Evolutionary conservation across 1,140 invertebrate species (phyloP).

Genomic region (Gyrodactylus salaris): DNA sequence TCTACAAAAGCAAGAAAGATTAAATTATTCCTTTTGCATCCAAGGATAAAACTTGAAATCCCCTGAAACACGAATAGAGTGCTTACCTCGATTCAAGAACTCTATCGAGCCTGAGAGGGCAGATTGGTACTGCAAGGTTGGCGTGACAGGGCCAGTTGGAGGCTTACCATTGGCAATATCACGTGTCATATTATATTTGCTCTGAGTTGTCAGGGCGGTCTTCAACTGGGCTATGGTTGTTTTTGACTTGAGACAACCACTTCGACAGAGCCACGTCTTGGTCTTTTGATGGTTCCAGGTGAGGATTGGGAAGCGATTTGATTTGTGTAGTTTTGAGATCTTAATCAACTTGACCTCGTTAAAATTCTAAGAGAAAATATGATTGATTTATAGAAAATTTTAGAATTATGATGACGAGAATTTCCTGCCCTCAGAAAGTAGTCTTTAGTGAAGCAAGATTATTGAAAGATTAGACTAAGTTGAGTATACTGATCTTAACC

Average conservation of each 20-base stretch:
- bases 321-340: background rate
- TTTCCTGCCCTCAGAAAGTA: too few species aligned
- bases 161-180: background rate
- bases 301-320: background rate
- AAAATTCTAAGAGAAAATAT: too few species aligned
- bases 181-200: background rate
- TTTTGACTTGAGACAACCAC: background rate
- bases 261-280: background rate
- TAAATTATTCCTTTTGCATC: background rate
- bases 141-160: background rate
- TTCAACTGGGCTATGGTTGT: background rate
- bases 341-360: background rate
- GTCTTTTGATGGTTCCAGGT: background rate
- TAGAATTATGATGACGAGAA: too few species aligned
- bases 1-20: background rate
- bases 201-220: background rate
- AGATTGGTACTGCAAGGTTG: background rate
- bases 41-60: background rate
- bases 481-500: too few species aligned
- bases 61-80: too few species aligned
- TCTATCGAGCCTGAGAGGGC: background rate
- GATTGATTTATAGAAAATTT: too few species aligned
- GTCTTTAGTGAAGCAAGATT: too few species aligned
- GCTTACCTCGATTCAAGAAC: background rate
- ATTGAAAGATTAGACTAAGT: too few species aligned